Evolutionary conservation across 2,888 invertebrate species (phyloP), one percentile per base, ranked within the genome.

Genomic region (Eupithecia exiguata): DNA sequence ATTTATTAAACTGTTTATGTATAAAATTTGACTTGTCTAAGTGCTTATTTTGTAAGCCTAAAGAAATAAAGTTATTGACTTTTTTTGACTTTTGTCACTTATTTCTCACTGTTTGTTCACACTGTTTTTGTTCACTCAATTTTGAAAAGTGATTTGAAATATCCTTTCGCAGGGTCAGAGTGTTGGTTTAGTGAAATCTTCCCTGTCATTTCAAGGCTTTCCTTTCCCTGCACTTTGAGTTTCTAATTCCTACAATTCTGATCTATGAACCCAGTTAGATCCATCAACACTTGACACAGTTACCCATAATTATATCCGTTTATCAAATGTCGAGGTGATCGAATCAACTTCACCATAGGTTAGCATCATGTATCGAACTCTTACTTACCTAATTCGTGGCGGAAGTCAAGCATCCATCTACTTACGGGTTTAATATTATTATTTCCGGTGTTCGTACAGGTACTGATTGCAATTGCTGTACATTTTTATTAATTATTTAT

Each of bases 251-350:
- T 35, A 35, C 18, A n/a, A 14, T n/a, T 38, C 1, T 65, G 65
- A 65, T 38, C 65, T 65, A 38, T 65, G 65, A 65, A 38, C 65
- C 65, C 36, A 10, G 5, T 35, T 12, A 12, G 38, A 65, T 65
- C 38, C 18, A 65, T 7, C 18, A 62, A 30, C 35, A 65, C 63
- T 63, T 63, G 63, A 63, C 38, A 38, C n/a, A 12, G 21, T 65
- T 65, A 36, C 0, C n/a, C 38, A 38, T 65, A 65, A 65, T 65
- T 65, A 65, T 65, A 62, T 38, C 65, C 36, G n/a, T 38, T 38
- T 38, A 35, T 38, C 38, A 18, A 35, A 62, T 61, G 5, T 2
- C 61, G 61, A 61, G 61, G 61, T 63, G 36, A 36, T 63, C n/a
- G 63, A 36, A 36, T 63, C 63, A 62, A 62, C 30, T 36, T 35